Conservation (phyloP, 2,113 vertebrate genomes). For the Drymodes brunneopygia region DNA sequence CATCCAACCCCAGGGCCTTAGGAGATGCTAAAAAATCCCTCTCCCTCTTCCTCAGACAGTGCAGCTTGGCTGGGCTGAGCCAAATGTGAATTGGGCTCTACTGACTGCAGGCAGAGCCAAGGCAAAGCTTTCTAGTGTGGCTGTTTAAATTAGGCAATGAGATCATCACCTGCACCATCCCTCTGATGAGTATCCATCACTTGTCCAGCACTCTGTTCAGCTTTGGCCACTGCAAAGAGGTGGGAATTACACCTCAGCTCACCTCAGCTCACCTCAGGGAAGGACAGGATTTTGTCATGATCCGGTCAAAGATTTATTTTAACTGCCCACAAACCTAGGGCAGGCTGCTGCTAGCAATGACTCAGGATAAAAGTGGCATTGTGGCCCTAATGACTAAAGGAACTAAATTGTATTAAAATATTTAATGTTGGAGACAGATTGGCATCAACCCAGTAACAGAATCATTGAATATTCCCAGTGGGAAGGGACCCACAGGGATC, state of each 20-base stretch:
- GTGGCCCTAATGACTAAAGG: not conserved
- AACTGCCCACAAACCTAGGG: not conserved
- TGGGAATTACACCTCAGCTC: not conserved
- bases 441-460: not conserved
- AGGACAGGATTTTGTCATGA: not conserved
- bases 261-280: not conserved
- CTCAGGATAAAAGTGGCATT: not conserved
- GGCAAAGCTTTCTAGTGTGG: not conserved
- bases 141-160: not conserved
- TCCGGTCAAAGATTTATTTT: not conserved
- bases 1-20: not conserved
- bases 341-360: not conserved
- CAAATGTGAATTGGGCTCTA: fast-evolving
- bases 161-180: not conserved
- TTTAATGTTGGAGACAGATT: not conserved
- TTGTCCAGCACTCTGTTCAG: not conserved
- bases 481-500: not conserved
- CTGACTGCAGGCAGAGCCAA: not conserved
- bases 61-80: not conserved
- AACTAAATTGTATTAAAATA: not conserved
- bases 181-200: too few species aligned
- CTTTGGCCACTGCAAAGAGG: not conserved
- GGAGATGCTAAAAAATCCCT: not conserved
- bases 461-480: not conserved
- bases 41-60: not conserved